Conservation (phyloP, 2,797 vertebrate genomes). For the Anguilla megastoma region DNA sequence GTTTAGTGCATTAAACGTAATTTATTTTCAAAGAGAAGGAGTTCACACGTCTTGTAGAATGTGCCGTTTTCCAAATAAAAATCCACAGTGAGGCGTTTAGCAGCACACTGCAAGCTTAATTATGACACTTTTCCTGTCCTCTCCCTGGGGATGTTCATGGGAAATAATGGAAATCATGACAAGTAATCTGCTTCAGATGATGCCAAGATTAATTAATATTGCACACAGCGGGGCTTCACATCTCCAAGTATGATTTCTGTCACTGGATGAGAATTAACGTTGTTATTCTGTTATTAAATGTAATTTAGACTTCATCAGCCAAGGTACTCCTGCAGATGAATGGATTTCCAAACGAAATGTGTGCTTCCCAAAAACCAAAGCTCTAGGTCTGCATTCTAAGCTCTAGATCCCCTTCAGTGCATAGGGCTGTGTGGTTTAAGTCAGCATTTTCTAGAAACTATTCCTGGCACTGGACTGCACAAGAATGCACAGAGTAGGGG, state of each 20-base stretch:
- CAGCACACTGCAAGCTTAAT: constrained; percentile 73
- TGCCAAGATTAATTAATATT: constrained; percentile 68
- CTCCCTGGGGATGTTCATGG: constrained; percentile 50
- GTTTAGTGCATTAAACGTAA: constrained; percentile 51
- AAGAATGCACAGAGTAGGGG: constrained; percentile 19
- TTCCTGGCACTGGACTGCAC: constrained; percentile 56
- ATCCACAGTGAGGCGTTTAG: constrained; percentile 66
- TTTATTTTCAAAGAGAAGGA: constrained; percentile 63
- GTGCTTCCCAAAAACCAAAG: constrained; percentile 55
- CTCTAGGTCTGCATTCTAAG: constrained; percentile 54
- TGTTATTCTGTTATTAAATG: constrained; percentile 21
- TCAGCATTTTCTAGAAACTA: constrained; percentile 60
- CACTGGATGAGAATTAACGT: constrained; percentile 15
- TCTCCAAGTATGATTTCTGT: constrained; percentile 23
- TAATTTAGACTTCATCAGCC: constrained; percentile 25
- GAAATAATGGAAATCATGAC: constrained; percentile 70
- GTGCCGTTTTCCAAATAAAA: constrained; percentile 66
- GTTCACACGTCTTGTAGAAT: constrained; percentile 60
- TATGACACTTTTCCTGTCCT: constrained; percentile 66
- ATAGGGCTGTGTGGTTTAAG: constrained; percentile 48
- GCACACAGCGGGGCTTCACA: constrained; percentile 52
- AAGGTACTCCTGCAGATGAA: constrained; percentile 28
- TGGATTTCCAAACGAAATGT: constrained; percentile 44
- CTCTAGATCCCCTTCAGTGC: constrained; percentile 50
- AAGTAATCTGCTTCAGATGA: constrained; percentile 64